Percentiles rank a stretch among this genome's conserved stretches.
phyloP scores from a whole-genome alignment of 2,888 invertebrate genomes.

The Dilophus febrilis region DNA sequence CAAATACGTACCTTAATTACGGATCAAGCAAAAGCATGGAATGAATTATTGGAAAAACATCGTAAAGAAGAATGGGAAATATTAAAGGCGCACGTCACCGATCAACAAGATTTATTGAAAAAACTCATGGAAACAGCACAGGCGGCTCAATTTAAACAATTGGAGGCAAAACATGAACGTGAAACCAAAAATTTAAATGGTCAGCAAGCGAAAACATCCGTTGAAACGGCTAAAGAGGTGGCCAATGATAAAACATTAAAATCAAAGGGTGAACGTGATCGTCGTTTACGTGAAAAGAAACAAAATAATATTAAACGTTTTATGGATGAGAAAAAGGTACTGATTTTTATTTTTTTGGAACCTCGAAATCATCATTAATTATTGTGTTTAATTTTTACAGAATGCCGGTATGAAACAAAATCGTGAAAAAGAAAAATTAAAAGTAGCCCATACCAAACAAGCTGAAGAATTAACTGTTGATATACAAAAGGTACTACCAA shows the following conservation, averaged over 20 bases:
- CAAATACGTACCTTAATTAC: constrained; percentile 66
- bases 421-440: constrained; percentile 81
- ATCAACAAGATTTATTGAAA: constrained; percentile 54
- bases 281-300: constrained; percentile 83
- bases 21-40: constrained; percentile 91
- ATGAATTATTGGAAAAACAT: constrained; percentile 70
- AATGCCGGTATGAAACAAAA: constrained; percentile 74
- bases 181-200: constrained; percentile 93
- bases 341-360: background rate
- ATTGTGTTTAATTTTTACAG: constrained; percentile 22
- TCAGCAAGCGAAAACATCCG: constrained; percentile 87
- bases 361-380: too few species aligned
- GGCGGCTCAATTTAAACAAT: constrained; percentile 68
- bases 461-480: constrained; percentile 76
- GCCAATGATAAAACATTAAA: constrained; percentile 90
- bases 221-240: constrained; percentile 93
- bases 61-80: constrained; percentile 70
- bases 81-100: constrained; percentile 64
- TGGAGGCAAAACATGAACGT: constrained; percentile 75
- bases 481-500: constrained; percentile 53
- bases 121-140: constrained; percentile 73
- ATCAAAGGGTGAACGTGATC: constrained; percentile 93
- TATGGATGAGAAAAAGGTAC: constrained; percentile 78
- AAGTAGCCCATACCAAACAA: constrained; percentile 82
- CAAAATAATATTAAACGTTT: constrained; percentile 97